Evolutionary conservation across 2,888 invertebrate species (phyloP).

Genomic region (Boloria euphrosyne): DNA sequence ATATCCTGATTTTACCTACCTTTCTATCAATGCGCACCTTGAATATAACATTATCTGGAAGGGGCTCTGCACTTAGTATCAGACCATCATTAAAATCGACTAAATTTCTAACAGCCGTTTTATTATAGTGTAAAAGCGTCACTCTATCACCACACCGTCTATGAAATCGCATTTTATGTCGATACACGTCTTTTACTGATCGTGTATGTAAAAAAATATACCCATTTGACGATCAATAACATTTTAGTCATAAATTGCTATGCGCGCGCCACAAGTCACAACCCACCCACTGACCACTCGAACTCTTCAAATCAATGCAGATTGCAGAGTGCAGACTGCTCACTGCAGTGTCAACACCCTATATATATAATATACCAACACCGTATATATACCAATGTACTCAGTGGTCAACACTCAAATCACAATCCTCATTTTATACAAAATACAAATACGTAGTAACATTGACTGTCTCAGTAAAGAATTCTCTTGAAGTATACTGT

Average conservation of each 20-base stretch:
- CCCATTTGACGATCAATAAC: slow-evolving; percentile 1
- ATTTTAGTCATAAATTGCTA: slow-evolving; percentile 9
- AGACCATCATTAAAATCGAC: slow-evolving; percentile 94
- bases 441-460: background rate
- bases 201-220: background rate
- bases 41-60: slow-evolving; percentile 91
- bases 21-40: slow-evolving; percentile 94
- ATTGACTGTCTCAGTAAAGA: background rate
- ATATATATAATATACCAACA: too few relatives aligned
- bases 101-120: slow-evolving; percentile 90
- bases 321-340: too few relatives aligned
- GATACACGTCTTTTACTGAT: background rate
- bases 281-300: too few relatives aligned
- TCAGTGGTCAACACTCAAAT: too few relatives aligned
- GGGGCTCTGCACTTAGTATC: slow-evolving; percentile 90
- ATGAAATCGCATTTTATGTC: slow-evolving; percentile 10
- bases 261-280: background rate
- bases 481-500: too few relatives aligned
- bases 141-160: slow-evolving; percentile 91
- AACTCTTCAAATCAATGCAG: slow-evolving; percentile 11
- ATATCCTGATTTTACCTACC: slow-evolving; percentile 76
- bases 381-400: too few relatives aligned
- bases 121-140: slow-evolving; percentile 90
- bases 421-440: slow-evolving; percentile 27
- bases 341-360: too few relatives aligned